phyloP scores from a whole-genome alignment of 1,140 invertebrate genomes.

The Neodiprion fabricii region DNA sequence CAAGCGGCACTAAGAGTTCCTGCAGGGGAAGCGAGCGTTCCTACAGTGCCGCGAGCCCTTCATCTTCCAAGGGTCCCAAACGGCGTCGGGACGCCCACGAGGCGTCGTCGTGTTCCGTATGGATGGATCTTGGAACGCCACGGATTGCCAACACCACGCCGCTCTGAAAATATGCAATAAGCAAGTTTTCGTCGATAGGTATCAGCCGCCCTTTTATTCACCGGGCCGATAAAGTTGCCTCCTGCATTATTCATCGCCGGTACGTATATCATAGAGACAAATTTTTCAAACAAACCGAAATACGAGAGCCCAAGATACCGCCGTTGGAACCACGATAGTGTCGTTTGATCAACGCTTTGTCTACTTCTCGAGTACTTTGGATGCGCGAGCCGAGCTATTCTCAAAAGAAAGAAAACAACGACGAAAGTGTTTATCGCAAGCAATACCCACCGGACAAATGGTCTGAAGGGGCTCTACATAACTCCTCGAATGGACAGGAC shows the following conservation, averaged over 20 bases:
- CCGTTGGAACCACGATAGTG: too few relatives aligned
- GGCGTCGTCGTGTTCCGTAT: slow-evolving; percentile 10
- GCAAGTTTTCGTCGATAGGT: not conserved
- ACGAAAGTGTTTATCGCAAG: not conserved
- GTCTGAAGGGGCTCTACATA: not conserved
- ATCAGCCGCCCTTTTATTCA: not conserved
- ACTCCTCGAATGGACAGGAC: not conserved
- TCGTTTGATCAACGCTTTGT: slow-evolving; percentile 1
- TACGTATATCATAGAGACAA: not conserved
- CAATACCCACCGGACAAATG: not conserved
- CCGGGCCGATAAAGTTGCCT: not conserved
- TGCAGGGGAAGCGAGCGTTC: slow-evolving; percentile 10
- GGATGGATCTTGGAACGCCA: slow-evolving; percentile 7
- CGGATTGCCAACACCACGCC: not conserved
- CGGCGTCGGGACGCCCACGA: not conserved
- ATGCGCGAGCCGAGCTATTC: not conserved
- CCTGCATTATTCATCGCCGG: not conserved
- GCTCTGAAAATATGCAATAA: not conserved
- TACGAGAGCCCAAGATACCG: too few relatives aligned
- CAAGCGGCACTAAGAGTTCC: slow-evolving; percentile 32
- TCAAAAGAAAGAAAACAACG: not conserved
- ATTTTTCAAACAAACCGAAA: not conserved
- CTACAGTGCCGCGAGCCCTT: not conserved
- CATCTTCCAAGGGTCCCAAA: not conserved
- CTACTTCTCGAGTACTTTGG: not conserved